A percentile compares a stretch with the other conserved stretches of the same genome.
phyloP scores from a whole-genome alignment of 2,888 invertebrate genomes.

The Spodoptera littoralis region DNA sequence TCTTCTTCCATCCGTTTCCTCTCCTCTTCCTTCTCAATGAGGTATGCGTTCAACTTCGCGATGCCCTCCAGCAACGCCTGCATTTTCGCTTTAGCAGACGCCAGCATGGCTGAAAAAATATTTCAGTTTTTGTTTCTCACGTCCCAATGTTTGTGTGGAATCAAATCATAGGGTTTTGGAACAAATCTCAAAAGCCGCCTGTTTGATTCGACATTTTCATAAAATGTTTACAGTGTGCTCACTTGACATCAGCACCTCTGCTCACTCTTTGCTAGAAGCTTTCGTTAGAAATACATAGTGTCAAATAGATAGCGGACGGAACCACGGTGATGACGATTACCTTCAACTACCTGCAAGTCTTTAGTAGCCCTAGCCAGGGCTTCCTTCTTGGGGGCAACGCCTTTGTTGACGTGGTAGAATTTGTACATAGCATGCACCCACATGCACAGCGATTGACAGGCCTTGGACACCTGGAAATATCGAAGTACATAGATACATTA shows the following conservation, averaged over 20 bases:
- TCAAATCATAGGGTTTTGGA: too few relatives aligned
- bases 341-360: slow-evolving; percentile 91
- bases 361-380: slow-evolving; percentile 92
- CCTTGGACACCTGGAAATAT: slow-evolving; percentile 91
- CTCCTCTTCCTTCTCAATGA: slow-evolving; percentile 92
- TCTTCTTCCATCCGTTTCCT: slow-evolving; percentile 91
- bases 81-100: slow-evolving; percentile 93
- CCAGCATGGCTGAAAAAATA: slow-evolving; percentile 82
- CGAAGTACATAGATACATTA: slow-evolving; percentile 4
- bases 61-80: slow-evolving; percentile 93
- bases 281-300: too few relatives aligned
- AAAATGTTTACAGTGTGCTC: too few relatives aligned
- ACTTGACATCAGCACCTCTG: too few relatives aligned
- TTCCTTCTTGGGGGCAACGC: slow-evolving; percentile 96
- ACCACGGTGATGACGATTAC: slow-evolving; percentile 37
- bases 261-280: too few relatives aligned
- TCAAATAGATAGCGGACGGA: too few relatives aligned
- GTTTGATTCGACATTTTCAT: too few relatives aligned
- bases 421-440: slow-evolving; percentile 98
- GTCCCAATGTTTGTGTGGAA: too few relatives aligned
- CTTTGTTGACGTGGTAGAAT: slow-evolving; percentile 95
- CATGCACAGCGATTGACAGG: slow-evolving; percentile 94
- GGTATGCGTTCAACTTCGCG: slow-evolving; percentile 91
- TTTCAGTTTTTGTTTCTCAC: too few relatives aligned
- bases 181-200: too few relatives aligned